Conservation (phyloP, 2,888 invertebrate species). For the Acleris cristana region DNA sequence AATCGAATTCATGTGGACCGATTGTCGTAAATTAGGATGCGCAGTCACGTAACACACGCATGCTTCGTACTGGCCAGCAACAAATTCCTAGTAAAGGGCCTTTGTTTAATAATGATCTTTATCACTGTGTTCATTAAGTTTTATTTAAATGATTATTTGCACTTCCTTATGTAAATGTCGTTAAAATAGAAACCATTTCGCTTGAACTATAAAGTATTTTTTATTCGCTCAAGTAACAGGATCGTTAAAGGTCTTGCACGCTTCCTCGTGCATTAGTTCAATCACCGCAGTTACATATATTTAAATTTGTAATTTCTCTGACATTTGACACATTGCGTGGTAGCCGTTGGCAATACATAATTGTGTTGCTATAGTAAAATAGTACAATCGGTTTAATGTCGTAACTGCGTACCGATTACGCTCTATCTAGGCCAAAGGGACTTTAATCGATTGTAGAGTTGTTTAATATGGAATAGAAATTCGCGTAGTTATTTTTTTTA, state of each 20-base stretch:
- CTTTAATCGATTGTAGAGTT: conserved; percentile 22
- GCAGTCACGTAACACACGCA: conserved; percentile 28
- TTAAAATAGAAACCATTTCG: conserved; percentile 15
- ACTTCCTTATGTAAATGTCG: neutral
- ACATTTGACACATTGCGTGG: conserved; percentile 50
- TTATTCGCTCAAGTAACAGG: conserved; percentile 12
- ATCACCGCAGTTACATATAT: conserved; percentile 44
- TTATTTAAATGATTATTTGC: neutral
- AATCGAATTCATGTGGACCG: conserved; percentile 29
- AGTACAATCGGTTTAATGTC: conserved; percentile 20
- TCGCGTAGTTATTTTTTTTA: neutral
- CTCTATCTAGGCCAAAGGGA: conserved; percentile 30
- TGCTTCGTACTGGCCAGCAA: conserved; percentile 18
- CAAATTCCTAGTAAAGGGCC: conserved; percentile 11
- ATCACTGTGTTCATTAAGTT: conserved; percentile 9
- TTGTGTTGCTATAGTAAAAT: conserved; percentile 27
- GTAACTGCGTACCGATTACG: conserved; percentile 21
- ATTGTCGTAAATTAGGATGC: conserved; percentile 30
- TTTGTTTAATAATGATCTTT: conserved; percentile 7
- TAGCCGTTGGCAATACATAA: conserved; percentile 7
- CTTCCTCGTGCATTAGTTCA: conserved; percentile 43
- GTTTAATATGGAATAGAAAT: conserved; percentile 14
- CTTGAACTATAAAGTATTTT: conserved; percentile 5
- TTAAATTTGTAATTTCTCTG: conserved; percentile 54
- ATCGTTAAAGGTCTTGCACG: conserved; percentile 17